These are phyloP conservation scores for Heptranchias perlo DNA, from an alignment of 2,113 vertebrate genomes.

Conservation along the genomic window DNA sequence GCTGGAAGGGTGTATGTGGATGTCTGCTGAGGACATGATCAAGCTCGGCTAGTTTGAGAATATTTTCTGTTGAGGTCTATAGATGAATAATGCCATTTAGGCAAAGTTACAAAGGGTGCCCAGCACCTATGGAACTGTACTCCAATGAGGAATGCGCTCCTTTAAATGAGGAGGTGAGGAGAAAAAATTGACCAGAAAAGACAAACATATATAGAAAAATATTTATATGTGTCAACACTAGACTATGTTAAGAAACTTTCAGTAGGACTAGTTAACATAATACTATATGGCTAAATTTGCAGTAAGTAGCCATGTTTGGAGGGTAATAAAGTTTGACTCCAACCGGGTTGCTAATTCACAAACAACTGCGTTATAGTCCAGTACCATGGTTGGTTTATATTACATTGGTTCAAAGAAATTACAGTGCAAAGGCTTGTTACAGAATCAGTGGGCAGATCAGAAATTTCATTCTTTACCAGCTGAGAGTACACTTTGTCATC, in stretches of 20 bases:
- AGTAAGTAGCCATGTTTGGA: too few species aligned
- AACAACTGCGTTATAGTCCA: background rate
- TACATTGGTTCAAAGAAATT: background rate
- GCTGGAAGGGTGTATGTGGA: background rate
- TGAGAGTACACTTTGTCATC: constrained; percentile 13
- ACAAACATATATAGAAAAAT: background rate
- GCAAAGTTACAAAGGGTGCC: background rate
- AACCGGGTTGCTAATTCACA: background rate
- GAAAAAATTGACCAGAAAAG: background rate
- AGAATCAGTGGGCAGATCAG: background rate
- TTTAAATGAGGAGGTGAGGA: background rate
- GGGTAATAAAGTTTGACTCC: background rate
- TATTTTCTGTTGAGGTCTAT: background rate
- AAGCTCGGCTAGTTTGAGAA: background rate
- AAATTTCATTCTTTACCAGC: background rate
- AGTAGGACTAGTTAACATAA: background rate
- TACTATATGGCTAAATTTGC: background rate
- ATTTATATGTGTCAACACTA: background rate
- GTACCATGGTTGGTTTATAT: background rate
- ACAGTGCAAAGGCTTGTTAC: background rate
- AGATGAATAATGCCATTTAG: background rate
- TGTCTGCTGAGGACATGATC: background rate
- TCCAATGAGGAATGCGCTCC: background rate
- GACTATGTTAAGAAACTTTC: background rate
- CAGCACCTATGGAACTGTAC: background rate